Conservation (phyloP, 1,140 invertebrate species). For the Drosophila bocki region DNA sequence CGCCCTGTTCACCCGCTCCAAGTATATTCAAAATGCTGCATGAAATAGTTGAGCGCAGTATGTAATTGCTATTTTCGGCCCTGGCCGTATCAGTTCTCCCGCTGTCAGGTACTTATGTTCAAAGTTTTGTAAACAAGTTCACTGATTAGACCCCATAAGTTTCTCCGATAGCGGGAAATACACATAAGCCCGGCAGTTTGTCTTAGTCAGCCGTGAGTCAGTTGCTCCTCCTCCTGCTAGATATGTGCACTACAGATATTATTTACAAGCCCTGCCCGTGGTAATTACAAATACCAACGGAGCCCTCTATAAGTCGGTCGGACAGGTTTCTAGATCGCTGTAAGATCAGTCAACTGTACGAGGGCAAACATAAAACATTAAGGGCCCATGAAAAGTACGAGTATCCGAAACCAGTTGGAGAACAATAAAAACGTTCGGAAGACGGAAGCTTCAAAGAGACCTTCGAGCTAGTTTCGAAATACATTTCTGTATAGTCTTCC, state of each 20-base stretch:
- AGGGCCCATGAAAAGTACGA: not conserved
- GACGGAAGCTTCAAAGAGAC: slow-evolving; percentile 47
- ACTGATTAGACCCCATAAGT: slow-evolving; percentile 47
- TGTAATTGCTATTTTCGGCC: slow-evolving; percentile 73
- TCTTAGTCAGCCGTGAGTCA: slow-evolving; percentile 35
- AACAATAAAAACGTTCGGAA: slow-evolving; percentile 21
- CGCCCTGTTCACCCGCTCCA: not conserved
- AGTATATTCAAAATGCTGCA: slow-evolving; percentile 5
- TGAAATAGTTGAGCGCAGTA: slow-evolving; percentile 27
- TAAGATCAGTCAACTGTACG: slow-evolving; percentile 50
- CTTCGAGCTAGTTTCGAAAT: slow-evolving; percentile 46
- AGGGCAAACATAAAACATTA: slow-evolving; percentile 38
- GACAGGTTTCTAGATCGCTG: slow-evolving; percentile 16
- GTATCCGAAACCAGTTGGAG: slow-evolving; percentile 35
- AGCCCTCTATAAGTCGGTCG: slow-evolving; percentile 6
- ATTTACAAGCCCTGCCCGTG: slow-evolving; percentile 17
- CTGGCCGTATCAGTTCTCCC: slow-evolving; percentile 34
- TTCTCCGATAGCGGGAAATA: slow-evolving; percentile 16
- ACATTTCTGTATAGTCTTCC: slow-evolving; percentile 7
- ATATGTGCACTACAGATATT: slow-evolving; percentile 27
- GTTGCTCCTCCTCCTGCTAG: slow-evolving; percentile 25
- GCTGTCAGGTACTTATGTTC: slow-evolving; percentile 62
- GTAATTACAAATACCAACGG: slow-evolving; percentile 27
- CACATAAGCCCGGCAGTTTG: slow-evolving; percentile 33
- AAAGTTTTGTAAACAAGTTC: slow-evolving; percentile 62